These are phyloP conservation scores for Deroptyus accipitrinus DNA, from an alignment of 2,113 vertebrate species.

Conservation along the genomic window DNA sequence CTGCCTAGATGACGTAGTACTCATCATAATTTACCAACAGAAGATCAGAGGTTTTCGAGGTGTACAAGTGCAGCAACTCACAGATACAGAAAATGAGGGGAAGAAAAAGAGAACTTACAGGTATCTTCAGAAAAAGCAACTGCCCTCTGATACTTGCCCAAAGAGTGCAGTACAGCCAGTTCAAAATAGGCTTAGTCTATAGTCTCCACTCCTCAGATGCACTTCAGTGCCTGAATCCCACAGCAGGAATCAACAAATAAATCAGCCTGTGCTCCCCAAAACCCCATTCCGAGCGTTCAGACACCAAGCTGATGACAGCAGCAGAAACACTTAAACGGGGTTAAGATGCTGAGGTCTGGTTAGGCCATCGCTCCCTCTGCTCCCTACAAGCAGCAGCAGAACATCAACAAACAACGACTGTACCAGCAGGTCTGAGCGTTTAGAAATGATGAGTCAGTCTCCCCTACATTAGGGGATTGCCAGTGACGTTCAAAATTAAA, in stretches of 20 bases:
- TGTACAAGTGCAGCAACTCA: not conserved
- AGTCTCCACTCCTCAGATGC: fast-evolving
- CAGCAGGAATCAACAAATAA: not conserved
- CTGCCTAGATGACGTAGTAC: not conserved
- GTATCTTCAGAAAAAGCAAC: not conserved
- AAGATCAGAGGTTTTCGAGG: not conserved
- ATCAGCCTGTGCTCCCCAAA: not conserved
- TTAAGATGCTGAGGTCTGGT: not conserved
- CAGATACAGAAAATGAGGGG: not conserved
- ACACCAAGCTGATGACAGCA: not conserved
- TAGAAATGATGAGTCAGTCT: not conserved
- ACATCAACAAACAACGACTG: not conserved
- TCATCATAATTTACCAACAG: not conserved
- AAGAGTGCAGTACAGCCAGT: not conserved
- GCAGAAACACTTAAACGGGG: fast-evolving
- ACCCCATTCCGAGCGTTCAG: not conserved
- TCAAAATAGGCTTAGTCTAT: not conserved
- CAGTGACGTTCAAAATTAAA: not conserved
- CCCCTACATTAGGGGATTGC: conserved; percentile 8
- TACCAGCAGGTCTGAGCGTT: not conserved
- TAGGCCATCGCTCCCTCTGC: not conserved
- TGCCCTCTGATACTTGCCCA: not conserved
- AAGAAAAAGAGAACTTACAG: not conserved
- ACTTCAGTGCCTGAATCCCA: not conserved
- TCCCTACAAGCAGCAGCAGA: not conserved